phyloP scores from a whole-genome alignment of 2,797 vertebrate species.

The Acanthiza pusilla region DNA sequence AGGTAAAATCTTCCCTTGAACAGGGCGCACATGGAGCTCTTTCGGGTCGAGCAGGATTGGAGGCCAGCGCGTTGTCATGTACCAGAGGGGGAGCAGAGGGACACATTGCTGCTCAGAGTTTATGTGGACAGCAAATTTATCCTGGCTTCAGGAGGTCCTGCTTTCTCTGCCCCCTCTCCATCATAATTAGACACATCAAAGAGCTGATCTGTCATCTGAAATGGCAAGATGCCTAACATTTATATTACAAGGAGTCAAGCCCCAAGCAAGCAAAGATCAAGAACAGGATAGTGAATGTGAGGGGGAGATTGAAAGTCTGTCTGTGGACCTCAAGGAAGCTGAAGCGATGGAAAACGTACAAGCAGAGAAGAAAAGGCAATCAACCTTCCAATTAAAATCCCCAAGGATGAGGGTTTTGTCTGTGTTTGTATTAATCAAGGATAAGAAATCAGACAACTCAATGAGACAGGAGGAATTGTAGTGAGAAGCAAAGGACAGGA shows the following conservation, averaged over 20 bases:
- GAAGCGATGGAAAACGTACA: constrained; percentile 30
- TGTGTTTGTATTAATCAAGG: constrained; percentile 47
- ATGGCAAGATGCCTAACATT: constrained; percentile 61
- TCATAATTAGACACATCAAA: constrained; percentile 74
- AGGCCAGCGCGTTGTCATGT: background rate
- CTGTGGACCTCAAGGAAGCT: constrained; percentile 16
- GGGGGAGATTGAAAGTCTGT: background rate
- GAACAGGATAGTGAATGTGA: background rate
- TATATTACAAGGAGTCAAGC: constrained; percentile 67
- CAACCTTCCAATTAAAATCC: constrained; percentile 32
- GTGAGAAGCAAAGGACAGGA: background rate
- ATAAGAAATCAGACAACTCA: constrained; percentile 37
- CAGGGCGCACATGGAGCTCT: background rate
- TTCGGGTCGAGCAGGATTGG: background rate
- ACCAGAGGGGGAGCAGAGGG: background rate
- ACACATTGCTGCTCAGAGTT: background rate
- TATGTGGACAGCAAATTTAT: constrained; percentile 63
- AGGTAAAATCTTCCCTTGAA: background rate
- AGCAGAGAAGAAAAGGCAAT: constrained; percentile 47
- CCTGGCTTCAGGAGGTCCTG: constrained; percentile 62
- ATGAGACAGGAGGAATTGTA: constrained; percentile 26
- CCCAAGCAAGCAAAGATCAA: constrained; percentile 42
- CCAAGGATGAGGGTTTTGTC: constrained; percentile 28
- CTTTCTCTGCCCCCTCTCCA: constrained; percentile 59
- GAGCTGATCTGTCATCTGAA: constrained; percentile 64